These are phyloP conservation scores for Phalacrocorax pelagicus DNA, from an alignment of 2,113 vertebrate species.

Conservation along the genomic window DNA sequence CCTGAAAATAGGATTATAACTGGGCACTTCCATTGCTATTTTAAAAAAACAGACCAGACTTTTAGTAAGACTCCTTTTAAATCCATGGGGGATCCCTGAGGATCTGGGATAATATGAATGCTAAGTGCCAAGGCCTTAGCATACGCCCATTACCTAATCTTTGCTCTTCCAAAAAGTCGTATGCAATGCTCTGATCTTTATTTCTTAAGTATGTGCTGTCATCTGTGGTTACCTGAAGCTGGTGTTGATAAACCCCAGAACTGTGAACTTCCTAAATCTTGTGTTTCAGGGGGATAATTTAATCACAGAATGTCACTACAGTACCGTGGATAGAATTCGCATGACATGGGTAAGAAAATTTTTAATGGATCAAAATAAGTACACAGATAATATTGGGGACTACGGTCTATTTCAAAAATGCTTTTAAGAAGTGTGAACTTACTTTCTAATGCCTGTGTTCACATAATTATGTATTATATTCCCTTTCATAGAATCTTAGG, in stretches of 20 bases:
- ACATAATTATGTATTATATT: background rate
- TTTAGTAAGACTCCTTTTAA: background rate
- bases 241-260: background rate
- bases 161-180: background rate
- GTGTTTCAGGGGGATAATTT: constrained; percentile 85
- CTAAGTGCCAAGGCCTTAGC: background rate
- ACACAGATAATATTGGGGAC: background rate
- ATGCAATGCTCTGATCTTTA: background rate
- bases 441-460: background rate
- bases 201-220: background rate
- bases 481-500: background rate
- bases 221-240: background rate
- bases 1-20: background rate
- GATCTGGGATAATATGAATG: background rate
- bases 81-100: background rate
- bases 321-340: constrained; percentile 77
- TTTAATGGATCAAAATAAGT: background rate
- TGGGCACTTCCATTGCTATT: background rate
- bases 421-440: background rate
- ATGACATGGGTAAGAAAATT: constrained; percentile 88
- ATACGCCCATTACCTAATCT: background rate
- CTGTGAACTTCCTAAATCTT: background rate
- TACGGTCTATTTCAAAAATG: background rate
- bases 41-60: background rate
- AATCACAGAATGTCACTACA: constrained; percentile 88